Conservation (phyloP, 2,888 invertebrate species). For the Drosophila stalkeri region DNA sequence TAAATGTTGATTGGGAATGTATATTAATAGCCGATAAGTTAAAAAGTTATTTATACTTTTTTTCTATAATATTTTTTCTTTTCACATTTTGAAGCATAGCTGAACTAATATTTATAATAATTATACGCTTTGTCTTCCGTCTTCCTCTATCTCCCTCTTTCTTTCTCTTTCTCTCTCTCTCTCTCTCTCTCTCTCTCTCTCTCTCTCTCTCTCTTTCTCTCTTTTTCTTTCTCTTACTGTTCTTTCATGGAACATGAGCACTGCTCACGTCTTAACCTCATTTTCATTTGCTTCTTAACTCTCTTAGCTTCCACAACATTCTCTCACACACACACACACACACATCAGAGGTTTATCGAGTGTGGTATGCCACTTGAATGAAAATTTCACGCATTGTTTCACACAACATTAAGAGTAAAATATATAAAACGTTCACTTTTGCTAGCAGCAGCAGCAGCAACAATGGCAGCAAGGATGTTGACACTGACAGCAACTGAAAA, state of each 20-base stretch:
- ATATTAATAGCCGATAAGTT: too few relatives aligned
- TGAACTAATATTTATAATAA: not conserved
- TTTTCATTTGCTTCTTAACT: slow-evolving; percentile 3
- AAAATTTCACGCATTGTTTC: slow-evolving; percentile 41
- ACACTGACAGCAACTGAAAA: slow-evolving; percentile 24
- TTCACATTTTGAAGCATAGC: not conserved
- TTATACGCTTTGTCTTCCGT: not conserved
- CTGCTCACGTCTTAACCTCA: not conserved
- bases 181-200: not conserved
- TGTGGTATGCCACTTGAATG: slow-evolving; percentile 39
- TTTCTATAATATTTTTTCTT: not conserved
- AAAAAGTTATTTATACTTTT: not conserved
- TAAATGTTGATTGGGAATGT: not conserved
- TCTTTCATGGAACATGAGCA: too few relatives aligned
- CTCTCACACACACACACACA: slow-evolving; percentile 1
- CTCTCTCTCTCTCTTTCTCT: not conserved
- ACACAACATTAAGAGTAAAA: slow-evolving; percentile 50
- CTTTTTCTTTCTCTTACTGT: too few relatives aligned
- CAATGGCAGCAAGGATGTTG: slow-evolving; percentile 1
- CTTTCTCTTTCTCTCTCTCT: not conserved
- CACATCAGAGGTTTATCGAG: slow-evolving; percentile 20
- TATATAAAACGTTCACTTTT: slow-evolving; percentile 33
- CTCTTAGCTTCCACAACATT: not conserved
- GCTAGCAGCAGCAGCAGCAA: slow-evolving; percentile 8
- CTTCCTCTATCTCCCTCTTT: not conserved